Percentiles rank a stretch among this genome's conserved stretches.
These are phyloP conservation scores for Epirrhoe alternata DNA, from an alignment of 2,888 invertebrate species.

Conservation along the genomic window DNA sequence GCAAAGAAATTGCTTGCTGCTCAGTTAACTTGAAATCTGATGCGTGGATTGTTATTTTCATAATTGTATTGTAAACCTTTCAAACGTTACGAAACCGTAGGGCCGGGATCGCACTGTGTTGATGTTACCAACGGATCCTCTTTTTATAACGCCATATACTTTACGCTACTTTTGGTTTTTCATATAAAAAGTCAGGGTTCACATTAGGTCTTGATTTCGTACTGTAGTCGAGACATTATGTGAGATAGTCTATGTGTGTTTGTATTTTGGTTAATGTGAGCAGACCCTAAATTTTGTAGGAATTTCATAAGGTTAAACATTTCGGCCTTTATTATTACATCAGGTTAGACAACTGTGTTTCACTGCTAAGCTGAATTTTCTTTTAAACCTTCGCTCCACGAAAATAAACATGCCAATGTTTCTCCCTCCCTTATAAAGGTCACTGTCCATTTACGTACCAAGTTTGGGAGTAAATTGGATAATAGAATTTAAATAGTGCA, in stretches of 20 bases:
- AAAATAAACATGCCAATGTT: not conserved
- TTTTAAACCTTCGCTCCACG: not conserved
- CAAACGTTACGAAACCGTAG: not conserved
- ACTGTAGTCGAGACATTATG: too few species aligned
- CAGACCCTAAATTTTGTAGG: not conserved
- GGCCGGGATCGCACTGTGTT: not conserved
- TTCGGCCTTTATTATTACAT: not conserved
- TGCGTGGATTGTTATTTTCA: conserved; percentile 30
- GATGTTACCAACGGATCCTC: not conserved
- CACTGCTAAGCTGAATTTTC: not conserved
- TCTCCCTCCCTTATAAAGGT: not conserved
- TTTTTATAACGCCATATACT: too few species aligned
- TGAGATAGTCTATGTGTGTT: too few species aligned
- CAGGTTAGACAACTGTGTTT: not conserved
- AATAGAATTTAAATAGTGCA: conserved; percentile 48
- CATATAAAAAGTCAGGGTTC: too few species aligned
- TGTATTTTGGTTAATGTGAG: too few species aligned
- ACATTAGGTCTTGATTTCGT: too few species aligned
- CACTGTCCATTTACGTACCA: conserved; percentile 21
- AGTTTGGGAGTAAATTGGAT: conserved; percentile 27
- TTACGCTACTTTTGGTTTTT: too few species aligned
- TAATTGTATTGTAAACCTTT: not conserved
- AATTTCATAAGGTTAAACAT: not conserved
- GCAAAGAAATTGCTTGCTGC: conserved; percentile 53
- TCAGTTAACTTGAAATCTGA: conserved; percentile 50